These are phyloP conservation scores for Pyrrhia umbra DNA, from an alignment of 2,888 invertebrate species.

Conservation along the genomic window DNA sequence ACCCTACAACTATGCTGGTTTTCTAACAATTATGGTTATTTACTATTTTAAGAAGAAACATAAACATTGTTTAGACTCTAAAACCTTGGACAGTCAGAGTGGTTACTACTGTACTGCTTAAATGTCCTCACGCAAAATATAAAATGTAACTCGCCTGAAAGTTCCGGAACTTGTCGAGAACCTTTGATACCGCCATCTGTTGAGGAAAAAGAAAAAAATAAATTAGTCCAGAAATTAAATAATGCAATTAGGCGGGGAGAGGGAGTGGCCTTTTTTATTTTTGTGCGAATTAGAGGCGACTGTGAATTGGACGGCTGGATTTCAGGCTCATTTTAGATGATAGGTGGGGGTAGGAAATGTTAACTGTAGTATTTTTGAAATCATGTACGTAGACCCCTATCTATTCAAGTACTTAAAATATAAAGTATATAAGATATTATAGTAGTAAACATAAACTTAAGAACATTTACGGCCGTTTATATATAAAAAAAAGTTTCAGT, in stretches of 20 bases:
- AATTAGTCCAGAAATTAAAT: constrained; percentile 62
- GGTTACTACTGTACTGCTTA: no score
- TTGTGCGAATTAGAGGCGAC: constrained; percentile 36
- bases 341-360: constrained; percentile 10
- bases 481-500: no score
- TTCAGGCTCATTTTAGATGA: constrained; percentile 26
- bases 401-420: no score
- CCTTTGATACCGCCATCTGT: constrained; percentile 24
- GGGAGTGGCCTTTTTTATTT: constrained; percentile 49
- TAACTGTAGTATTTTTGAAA: neutral
- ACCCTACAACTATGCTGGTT: no score
- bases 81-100: no score
- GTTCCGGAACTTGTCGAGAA: constrained; percentile 32
- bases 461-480: no score
- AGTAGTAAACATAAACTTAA: no score
- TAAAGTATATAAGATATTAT: no score
- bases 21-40: no score
- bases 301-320: constrained; percentile 43
- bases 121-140: neutral
- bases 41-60: no score
- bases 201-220: constrained; percentile 51
- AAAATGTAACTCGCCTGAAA: neutral
- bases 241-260: constrained; percentile 53
- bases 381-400: no score
- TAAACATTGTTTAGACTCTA: no score